Conservation (phyloP, 2,888 invertebrate genomes). For the Cephus pulcher region DNA sequence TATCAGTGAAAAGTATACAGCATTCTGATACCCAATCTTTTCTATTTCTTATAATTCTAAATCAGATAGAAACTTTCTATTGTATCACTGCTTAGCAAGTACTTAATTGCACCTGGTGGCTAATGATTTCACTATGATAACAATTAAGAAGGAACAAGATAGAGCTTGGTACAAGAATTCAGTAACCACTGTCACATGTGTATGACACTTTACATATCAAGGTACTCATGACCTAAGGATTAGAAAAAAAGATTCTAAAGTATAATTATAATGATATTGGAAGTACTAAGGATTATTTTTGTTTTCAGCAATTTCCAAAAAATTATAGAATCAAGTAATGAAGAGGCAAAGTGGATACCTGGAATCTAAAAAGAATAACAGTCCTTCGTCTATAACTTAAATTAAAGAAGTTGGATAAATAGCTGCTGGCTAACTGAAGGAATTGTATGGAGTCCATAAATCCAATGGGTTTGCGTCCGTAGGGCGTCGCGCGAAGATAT, state of each 20-base stretch:
- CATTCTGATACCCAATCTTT: neutral
- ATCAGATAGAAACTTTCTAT: neutral
- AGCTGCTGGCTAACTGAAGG: neutral
- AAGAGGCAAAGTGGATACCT: neutral
- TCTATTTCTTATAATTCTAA: neutral
- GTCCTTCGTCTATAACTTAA: neutral
- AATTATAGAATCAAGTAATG: neutral
- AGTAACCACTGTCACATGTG: neutral
- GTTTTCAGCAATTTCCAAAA: neutral
- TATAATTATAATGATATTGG: neutral
- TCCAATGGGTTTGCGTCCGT: slow-evolving; percentile 1
- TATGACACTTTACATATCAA: neutral
- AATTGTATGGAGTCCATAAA: slow-evolving; percentile 6
- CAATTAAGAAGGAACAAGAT: neutral
- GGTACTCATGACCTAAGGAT: neutral
- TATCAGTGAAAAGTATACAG: neutral
- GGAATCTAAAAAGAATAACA: neutral
- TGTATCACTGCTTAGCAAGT: too few species aligned
- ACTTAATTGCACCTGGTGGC: neutral
- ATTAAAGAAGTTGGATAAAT: neutral
- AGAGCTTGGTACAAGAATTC: neutral
- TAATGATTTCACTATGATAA: neutral
- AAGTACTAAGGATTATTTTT: neutral
- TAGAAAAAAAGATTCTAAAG: neutral
- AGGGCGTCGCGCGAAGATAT: slow-evolving; percentile 32